Conservation (phyloP, 1,140 invertebrate genomes). For the Sesamia nonagrioides region DNA sequence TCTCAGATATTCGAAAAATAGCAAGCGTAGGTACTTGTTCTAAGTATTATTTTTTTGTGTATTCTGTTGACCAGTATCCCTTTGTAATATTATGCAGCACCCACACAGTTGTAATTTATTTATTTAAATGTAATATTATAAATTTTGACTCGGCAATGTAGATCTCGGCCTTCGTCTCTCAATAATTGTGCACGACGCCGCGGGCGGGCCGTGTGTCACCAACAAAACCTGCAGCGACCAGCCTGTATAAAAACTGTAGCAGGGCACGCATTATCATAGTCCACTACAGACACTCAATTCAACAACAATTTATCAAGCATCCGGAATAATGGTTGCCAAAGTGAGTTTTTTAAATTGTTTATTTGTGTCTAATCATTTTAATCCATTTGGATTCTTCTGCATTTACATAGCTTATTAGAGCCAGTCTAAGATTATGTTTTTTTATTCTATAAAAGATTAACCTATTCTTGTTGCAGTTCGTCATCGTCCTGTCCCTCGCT, state of each 20-base stretch:
- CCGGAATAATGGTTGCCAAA: conserved; percentile 68
- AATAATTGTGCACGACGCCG: conserved; percentile 56
- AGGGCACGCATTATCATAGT: conserved; percentile 35
- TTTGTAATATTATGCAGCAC: too few relatives aligned
- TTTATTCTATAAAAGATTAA: background rate
- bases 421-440: background rate
- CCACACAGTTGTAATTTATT: too few relatives aligned
- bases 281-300: conserved; percentile 52
- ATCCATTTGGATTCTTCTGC: background rate
- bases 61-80: too few relatives aligned
- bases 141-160: conserved; percentile 5
- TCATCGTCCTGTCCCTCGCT: conserved; percentile 68
- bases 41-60: too few relatives aligned
- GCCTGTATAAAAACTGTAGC: conserved; percentile 31
- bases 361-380: background rate
- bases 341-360: conserved; percentile 52
- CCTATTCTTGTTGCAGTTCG: conserved; percentile 62
- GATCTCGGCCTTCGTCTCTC: conserved; percentile 63
- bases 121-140: background rate
- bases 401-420: background rate
- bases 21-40: too few relatives aligned
- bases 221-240: conserved; percentile 41
- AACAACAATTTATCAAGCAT: conserved; percentile 6
- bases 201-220: conserved; percentile 57
- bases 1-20: too few relatives aligned